phyloP scores from a whole-genome alignment of 2,797 vertebrate species.

The Epinephelus coioides region DNA sequence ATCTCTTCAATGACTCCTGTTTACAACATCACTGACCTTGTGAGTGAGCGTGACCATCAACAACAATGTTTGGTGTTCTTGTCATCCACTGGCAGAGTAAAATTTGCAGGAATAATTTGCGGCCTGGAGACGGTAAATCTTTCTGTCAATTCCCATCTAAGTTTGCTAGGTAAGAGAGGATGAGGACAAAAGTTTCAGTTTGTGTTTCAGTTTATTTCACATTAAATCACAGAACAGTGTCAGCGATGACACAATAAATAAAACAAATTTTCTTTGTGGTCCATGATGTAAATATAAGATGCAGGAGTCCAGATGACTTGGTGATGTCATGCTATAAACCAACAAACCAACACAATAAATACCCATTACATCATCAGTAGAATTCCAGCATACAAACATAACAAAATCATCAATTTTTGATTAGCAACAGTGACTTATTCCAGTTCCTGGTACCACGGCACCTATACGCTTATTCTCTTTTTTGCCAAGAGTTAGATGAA shows the following conservation, averaged over 20 bases:
- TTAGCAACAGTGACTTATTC: neutral
- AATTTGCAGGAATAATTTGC: slow-evolving; percentile 44
- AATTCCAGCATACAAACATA: neutral
- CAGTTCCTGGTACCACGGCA: neutral
- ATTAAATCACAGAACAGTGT: slow-evolving; percentile 12
- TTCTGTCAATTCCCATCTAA: slow-evolving; percentile 36
- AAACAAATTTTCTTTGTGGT: neutral
- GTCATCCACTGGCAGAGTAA: slow-evolving; percentile 15
- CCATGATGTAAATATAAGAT: neutral
- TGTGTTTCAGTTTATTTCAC: slow-evolving; percentile 1
- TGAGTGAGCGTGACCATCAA: slow-evolving; percentile 28
- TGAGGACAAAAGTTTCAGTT: neutral
- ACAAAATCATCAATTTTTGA: neutral
- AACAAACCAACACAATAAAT: slow-evolving; percentile 8
- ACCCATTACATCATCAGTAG: neutral
- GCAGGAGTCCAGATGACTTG: neutral
- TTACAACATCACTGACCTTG: slow-evolving; percentile 33
- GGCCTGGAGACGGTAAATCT: slow-evolving; percentile 30
- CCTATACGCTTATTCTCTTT: neutral
- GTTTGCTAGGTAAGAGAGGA: neutral
- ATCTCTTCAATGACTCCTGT: slow-evolving; percentile 17
- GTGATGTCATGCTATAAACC: neutral
- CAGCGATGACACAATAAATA: neutral
- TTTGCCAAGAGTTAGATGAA: neutral
- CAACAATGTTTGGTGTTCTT: slow-evolving; percentile 26